phyloP scores from a whole-genome alignment of 2,797 vertebrate genomes.

The Borostomias antarcticus region DNA sequence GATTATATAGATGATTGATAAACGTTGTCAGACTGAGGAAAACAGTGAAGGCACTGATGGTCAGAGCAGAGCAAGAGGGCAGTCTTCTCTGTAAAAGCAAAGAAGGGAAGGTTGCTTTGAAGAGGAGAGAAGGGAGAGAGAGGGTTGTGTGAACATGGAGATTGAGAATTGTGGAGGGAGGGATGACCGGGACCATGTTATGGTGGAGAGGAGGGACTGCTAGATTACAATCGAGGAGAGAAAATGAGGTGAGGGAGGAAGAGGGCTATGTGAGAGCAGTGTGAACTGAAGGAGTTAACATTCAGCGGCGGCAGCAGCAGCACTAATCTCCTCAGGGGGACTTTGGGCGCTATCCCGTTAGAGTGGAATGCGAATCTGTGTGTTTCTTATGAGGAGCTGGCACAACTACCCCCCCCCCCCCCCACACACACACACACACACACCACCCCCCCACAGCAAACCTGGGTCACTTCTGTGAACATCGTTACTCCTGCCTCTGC shows the following conservation, averaged over 20 bases:
- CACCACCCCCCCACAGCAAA: conserved; percentile 29
- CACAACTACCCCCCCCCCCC: no score
- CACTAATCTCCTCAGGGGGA: conserved; percentile 70
- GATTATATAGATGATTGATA: conserved; percentile 23
- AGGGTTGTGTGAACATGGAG: conserved; percentile 19
- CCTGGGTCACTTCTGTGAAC: conserved; percentile 36
- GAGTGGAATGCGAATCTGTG: conserved; percentile 75
- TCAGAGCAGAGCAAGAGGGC: conserved; percentile 24
- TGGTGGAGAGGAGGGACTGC: neutral
- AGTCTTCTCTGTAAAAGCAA: neutral
- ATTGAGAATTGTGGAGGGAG: neutral
- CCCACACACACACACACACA: conserved; percentile 59
- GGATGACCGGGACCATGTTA: conserved; percentile 12
- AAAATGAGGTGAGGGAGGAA: conserved; percentile 30
- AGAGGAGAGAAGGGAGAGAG: conserved; percentile 18
- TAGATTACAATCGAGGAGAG: conserved; percentile 50
- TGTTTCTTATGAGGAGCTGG: conserved; percentile 69
- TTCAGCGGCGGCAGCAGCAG: conserved; percentile 47
- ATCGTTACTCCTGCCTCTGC: conserved; percentile 62
- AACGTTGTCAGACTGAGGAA: conserved; percentile 27
- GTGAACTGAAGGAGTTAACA: conserved; percentile 66
- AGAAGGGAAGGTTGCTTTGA: neutral
- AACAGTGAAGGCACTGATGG: conserved; percentile 27
- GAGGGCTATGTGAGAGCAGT: conserved; percentile 2
- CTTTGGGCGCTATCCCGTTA: conserved; percentile 74